A percentile compares a stretch with the other conserved stretches of the same genome.
phyloP scores from a whole-genome alignment of 2,888 invertebrate genomes.

The Eulithis prunata region DNA sequence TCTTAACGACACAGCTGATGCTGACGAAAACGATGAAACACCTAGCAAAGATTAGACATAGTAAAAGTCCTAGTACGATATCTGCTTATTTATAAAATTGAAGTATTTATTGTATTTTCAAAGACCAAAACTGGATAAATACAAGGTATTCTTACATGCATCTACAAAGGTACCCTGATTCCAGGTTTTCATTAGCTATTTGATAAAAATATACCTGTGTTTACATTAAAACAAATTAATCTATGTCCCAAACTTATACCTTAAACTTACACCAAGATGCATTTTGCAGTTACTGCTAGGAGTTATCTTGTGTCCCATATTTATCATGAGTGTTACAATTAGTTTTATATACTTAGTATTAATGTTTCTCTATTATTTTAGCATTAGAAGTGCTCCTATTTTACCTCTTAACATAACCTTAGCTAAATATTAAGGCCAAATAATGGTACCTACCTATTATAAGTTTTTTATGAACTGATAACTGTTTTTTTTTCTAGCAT shows the following conservation, averaged over 20 bases:
- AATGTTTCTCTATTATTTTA: conserved; percentile 6
- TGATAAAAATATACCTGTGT: background rate
- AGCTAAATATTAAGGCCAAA: conserved; percentile 13
- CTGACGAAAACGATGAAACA: conserved; percentile 45
- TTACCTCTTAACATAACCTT: conserved; percentile 15
- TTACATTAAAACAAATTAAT: background rate
- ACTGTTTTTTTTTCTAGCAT: conserved; percentile 13
- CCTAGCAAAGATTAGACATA: conserved; percentile 39
- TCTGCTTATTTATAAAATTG: background rate
- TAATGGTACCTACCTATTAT: background rate
- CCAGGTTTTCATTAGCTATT: too few species aligned
- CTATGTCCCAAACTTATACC: background rate
- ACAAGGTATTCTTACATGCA: too few species aligned
- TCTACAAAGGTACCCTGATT: too few species aligned
- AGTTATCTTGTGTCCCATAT: conserved; percentile 1
- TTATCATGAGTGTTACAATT: conserved; percentile 28
- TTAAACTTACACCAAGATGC: background rate
- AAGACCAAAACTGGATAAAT: too few species aligned
- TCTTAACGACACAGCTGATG: conserved; percentile 60
- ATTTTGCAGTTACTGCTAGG: conserved; percentile 11
- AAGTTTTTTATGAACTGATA: conserved; percentile 26
- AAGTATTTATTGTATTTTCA: background rate
- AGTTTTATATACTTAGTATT: conserved; percentile 22
- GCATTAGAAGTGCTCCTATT: conserved; percentile 17
- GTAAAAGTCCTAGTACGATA: background rate